Evolutionary conservation across 2,113 vertebrate genomes (phyloP).

Genomic region (Ceyx melanurus): DNA sequence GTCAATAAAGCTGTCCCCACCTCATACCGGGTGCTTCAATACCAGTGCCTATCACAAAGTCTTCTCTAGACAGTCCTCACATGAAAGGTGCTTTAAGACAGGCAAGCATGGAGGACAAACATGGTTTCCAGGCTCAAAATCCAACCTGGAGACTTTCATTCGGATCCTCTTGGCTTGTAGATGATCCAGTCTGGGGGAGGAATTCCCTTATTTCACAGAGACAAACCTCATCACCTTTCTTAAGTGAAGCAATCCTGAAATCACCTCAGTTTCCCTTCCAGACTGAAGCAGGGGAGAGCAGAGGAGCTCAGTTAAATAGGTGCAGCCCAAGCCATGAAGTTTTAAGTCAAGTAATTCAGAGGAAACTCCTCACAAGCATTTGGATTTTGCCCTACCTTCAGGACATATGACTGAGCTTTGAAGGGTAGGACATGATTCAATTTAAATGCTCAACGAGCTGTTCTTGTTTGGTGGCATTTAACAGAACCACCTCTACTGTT

Average conservation of each 20-base stretch:
- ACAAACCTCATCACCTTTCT: neutral
- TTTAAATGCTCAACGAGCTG: neutral
- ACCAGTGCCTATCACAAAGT: neutral
- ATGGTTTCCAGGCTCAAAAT: neutral
- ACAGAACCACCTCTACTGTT: neutral
- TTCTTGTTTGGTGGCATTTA: neutral
- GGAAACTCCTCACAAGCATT: neutral
- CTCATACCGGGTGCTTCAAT: neutral
- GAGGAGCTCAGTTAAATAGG: neutral
- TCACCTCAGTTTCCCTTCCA: neutral
- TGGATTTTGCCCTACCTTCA: neutral
- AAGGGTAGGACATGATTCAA: rapidly evolving
- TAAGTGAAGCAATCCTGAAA: neutral
- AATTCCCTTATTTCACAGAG: neutral
- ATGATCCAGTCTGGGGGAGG: neutral
- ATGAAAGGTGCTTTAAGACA: neutral
- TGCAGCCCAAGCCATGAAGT: neutral
- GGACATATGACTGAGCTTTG: neutral
- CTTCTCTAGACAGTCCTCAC: rapidly evolving
- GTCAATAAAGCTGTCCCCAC: neutral
- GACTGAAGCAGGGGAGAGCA: neutral
- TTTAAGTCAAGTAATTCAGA: neutral
- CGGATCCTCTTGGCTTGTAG: neutral
- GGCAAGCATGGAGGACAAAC: neutral
- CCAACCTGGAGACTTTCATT: neutral